A percentile compares a stretch with the other conserved stretches of the same genome.
These are phyloP conservation scores for Molanna angustata DNA, from an alignment of 2,888 invertebrate genomes.

Conservation along the genomic window DNA sequence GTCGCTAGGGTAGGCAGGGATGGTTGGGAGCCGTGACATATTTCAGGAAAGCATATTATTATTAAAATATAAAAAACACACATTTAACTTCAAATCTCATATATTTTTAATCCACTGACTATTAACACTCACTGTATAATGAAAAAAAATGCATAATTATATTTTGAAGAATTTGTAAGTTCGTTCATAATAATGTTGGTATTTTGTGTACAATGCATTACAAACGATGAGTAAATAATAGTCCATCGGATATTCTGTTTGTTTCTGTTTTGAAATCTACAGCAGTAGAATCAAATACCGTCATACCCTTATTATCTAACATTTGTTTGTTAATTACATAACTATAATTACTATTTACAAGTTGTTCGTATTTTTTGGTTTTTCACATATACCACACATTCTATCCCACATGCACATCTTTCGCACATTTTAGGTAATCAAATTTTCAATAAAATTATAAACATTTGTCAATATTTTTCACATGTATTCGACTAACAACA, in stretches of 20 bases:
- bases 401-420: slow-evolving; percentile 39
- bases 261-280: no score
- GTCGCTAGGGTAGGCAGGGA: no score
- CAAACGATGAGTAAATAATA: slow-evolving; percentile 40
- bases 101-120: slow-evolving; percentile 59
- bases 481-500: slow-evolving; percentile 28
- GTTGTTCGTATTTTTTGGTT: slow-evolving; percentile 57
- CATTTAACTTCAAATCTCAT: slow-evolving; percentile 56
- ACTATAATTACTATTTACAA: slow-evolving; percentile 54
- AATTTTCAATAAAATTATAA: slow-evolving; percentile 35
- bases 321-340: slow-evolving; percentile 46
- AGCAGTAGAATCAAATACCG: slow-evolving; percentile 47
- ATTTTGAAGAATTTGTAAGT: no score
- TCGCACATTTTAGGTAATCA: slow-evolving; percentile 44
- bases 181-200: no score
- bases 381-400: slow-evolving; percentile 50
- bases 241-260: no score
- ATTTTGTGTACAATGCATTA: slow-evolving; percentile 57
- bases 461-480: slow-evolving; percentile 28
- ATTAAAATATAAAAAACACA: slow-evolving; percentile 26
- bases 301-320: slow-evolving; percentile 36
- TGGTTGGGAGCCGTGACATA: not conserved
- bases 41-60: not conserved
- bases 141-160: slow-evolving; percentile 48
- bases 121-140: slow-evolving; percentile 53